Base-by-base conservation (phyloP, 2,113 vertebrate species). In the Aspiorhynchus laticeps region DNA sequence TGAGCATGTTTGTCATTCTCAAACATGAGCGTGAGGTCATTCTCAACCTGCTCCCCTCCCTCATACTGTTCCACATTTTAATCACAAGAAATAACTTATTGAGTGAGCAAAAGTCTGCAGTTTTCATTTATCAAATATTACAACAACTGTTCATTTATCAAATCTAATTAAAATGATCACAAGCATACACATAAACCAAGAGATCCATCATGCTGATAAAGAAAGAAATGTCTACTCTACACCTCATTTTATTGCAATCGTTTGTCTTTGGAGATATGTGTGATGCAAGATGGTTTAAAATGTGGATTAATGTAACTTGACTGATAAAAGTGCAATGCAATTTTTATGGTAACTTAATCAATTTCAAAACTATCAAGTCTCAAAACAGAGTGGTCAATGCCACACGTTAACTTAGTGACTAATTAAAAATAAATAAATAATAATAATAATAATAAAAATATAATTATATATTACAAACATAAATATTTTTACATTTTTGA, bases 201-300 rank as follows among this genome's bases (percentile, higher is more conserved):
- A 14, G 67, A 36, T 74, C 10, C 10, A 43, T n/a, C 31, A n/a
- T 9, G 24, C 21, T 6, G 36, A 12, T n/a, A 43, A n/a, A 33
- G 31, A 36, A 17, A 71, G 67, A 71, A 71, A 71, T 21, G 67
- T 36, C 67, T 33, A 36, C 24, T 41, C 36, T 21, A n/a, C 11
- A 74, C 71, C 10, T 74, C 71, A n/a, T 5, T 74, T 43, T 74
- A 74, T 43, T 74, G 38, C 38, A 74, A 74, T 74, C 24, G 24
- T 74, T 74, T 74, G 24, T 74, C 24, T 74, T 74, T n/a, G 10
- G 71, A 74, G 71, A 74, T 41, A 36, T 71, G 31, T 8, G 1
- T 19, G 28, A 36, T 7, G 11, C 2, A 43, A n/a, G 21, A 24
- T 6, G 17, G 1, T 73, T 73, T 73, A 24, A 38, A 73, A 73